Conservation (phyloP, 64 coral and sea anemone species). For the Porites lutea region DNA sequence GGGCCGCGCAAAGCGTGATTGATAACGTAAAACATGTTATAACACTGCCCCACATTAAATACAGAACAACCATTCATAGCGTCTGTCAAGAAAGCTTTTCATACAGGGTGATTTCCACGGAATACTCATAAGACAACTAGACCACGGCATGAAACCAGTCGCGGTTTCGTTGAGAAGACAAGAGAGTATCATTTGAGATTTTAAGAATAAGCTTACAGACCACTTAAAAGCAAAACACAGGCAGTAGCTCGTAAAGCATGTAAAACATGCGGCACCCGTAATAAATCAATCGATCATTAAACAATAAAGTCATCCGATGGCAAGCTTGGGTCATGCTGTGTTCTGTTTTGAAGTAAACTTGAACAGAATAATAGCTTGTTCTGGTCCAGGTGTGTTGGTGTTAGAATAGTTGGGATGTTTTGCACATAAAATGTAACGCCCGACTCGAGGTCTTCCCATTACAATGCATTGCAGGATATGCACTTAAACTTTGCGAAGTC, state of each 20-base stretch:
- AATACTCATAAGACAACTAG: neutral
- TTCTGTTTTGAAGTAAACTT: neutral
- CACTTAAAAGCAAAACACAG: neutral
- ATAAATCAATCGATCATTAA: conserved; percentile 48
- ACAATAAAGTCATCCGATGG: conserved; percentile 10
- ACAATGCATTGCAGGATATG: neutral
- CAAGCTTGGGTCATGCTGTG: conserved; percentile 24
- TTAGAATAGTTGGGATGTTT: neutral
- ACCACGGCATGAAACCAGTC: neutral
- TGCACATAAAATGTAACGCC: no score
- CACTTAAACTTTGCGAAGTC: neutral
- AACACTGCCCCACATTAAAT: no score
- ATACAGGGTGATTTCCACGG: neutral
- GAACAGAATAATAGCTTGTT: neutral
- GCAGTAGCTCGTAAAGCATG: neutral
- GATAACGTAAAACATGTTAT: neutral
- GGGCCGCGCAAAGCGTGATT: no score
- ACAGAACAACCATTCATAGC: no score
- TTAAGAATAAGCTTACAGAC: neutral
- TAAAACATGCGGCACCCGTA: neutral
- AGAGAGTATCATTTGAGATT: neutral
- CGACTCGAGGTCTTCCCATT: neutral
- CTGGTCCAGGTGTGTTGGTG: conserved; percentile 29
- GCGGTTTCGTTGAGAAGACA: neutral
- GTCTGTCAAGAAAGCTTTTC: no score